These are phyloP conservation scores for Drosophila peninsularis DNA, from an alignment of 2,888 invertebrate genomes.

Conservation along the genomic window DNA sequence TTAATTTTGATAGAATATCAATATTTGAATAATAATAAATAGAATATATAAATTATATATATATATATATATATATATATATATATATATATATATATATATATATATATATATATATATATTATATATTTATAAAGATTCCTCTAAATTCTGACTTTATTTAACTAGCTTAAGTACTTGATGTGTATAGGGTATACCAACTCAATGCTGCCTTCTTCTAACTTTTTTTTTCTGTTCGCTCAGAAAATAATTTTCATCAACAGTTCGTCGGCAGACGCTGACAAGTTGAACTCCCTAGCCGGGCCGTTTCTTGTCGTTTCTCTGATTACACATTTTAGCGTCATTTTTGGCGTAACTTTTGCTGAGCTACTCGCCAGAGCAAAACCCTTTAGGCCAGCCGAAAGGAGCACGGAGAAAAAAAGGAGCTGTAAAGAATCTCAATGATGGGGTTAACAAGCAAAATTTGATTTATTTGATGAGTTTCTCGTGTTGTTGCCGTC, in stretches of 20 bases:
- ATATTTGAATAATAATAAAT: background rate
- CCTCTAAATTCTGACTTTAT: background rate
- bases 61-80: too few species aligned
- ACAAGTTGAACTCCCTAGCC: conserved; percentile 48
- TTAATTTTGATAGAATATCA: background rate
- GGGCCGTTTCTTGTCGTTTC: conserved; percentile 55
- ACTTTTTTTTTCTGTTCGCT: conserved; percentile 18
- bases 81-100: too few species aligned
- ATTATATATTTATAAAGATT: too few species aligned
- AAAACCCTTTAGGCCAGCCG: conserved; percentile 61
- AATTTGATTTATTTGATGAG: conserved; percentile 80
- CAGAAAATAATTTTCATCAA: conserved; percentile 74
- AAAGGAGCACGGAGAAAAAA: conserved; percentile 15
- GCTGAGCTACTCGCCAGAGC: conserved; percentile 33
- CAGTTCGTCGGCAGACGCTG: conserved; percentile 65
- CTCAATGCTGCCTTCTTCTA: conserved; percentile 24
- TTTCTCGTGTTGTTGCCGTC: conserved; percentile 56
- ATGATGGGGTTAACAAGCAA: conserved; percentile 77
- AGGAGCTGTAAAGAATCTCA: conserved; percentile 68
- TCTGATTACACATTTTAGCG: conserved; percentile 75
- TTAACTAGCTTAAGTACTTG: background rate
- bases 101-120: too few species aligned
- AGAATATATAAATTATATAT: too few species aligned
- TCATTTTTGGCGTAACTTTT: conserved; percentile 70
- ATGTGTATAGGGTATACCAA: conserved; percentile 6